Conservation (phyloP, 35 echinoderm and acorn worm species). For the Amphiura filiformis region DNA sequence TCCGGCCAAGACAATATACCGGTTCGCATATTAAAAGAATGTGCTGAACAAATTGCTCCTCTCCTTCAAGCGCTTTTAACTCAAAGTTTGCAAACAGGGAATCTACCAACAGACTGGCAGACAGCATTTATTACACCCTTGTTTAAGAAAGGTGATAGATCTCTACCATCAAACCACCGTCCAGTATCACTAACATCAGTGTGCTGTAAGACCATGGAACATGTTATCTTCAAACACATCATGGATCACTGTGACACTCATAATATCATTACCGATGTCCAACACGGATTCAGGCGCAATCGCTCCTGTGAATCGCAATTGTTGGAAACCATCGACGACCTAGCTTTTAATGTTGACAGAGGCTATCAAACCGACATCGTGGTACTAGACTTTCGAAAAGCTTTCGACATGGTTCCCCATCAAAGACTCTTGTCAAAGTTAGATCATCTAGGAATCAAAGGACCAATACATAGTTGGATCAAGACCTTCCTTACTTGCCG, state of each 20-base stretch:
- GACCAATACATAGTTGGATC: slow-evolving; percentile 32
- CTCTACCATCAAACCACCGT: not conserved
- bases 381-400: slow-evolving; percentile 1
- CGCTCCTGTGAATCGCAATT: not conserved
- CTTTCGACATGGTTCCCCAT: slow-evolving; percentile 1
- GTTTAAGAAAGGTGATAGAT: not conserved
- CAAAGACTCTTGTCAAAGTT: not conserved
- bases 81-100: not conserved
- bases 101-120: slow-evolving; percentile 2
- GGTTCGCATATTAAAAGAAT: not conserved
- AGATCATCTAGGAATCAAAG: slow-evolving; percentile 23
- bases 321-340: not conserved
- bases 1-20: not conserved
- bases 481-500: slow-evolving; percentile 25
- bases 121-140: not conserved
- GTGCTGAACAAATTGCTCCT: slow-evolving; percentile 7
- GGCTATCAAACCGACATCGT: not conserved
- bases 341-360: not conserved
- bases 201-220: not conserved
- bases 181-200: slow-evolving; percentile 13
- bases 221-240: not conserved
- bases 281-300: slow-evolving; percentile 14
- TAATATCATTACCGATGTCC: not conserved
- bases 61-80: slow-evolving; percentile 4
- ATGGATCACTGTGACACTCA: not conserved